Base-by-base conservation (phyloP, 1,140 invertebrate species). In the Penaeus indicus region DNA sequence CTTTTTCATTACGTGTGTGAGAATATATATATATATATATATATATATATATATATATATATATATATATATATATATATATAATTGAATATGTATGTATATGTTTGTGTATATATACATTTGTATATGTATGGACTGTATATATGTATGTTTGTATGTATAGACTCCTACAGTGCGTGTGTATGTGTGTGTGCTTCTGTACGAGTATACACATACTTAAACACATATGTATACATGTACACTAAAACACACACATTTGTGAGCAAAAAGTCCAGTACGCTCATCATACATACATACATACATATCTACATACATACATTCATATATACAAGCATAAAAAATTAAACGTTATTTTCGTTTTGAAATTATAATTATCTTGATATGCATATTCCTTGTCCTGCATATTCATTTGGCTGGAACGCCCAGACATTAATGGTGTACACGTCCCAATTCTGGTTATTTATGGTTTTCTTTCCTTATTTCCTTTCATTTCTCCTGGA, bases 191-290 rank as follows among this genome's bases (percentile, higher is more conserved):
- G 67, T 72, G 16, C 18, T 21, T 72, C 10, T 72, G 21, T 32
- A 67, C 38, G 63, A n/a, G n/a, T 63, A 83, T 47, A 83, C 63
- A 67, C 27, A 83, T 32, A 83, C 63, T 62, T n/a, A 63, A 25
- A 83, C 63, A 83, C 63, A 83, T 27, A 32, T 63, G 63, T 27
- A 83, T 62, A 83, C 81, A 83, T 62, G 62, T 32, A 83, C 62
- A 83, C 62, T 22, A 32, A 83, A 47, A 83, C 62, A 63, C 32
- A 83, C 62, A 83, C 21, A 83, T 63, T 18, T 62, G 32, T 38
- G 32, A 25, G 63, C 63, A 64, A 62, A 63, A 32, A 83, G 10
- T 60, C n/a, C 47, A 3, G 61, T 60, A 64, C 25, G 32, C 32
- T 11, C 10, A 83, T 63, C 42, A 82, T 61, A 61, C 10, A 82